Evolutionary conservation across 2,113 vertebrate genomes (phyloP).

Genomic region (cattle (Bos taurus)): DNA sequence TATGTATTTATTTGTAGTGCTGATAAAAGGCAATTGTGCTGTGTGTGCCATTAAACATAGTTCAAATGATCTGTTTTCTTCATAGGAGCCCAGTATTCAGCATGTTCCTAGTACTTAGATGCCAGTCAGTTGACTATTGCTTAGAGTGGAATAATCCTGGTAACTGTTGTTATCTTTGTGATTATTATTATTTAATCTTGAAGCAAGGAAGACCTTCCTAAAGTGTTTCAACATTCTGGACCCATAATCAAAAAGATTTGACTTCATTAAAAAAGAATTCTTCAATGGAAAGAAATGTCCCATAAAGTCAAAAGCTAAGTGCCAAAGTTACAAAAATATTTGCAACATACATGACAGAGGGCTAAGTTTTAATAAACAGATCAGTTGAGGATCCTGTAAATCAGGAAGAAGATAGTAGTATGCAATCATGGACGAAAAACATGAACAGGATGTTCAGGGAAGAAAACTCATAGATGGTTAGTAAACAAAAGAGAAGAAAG

Average conservation of each 20-base stretch:
- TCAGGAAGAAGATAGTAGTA: not conserved
- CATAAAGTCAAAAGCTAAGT: conserved; percentile 3
- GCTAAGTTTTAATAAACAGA: not conserved
- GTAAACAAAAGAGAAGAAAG: not conserved
- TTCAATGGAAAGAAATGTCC: conserved; percentile 18
- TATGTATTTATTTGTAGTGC: conserved; percentile 3
- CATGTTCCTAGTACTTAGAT: not conserved
- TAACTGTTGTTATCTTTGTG: not conserved
- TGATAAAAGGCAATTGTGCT: not conserved
- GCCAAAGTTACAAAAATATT: not conserved
- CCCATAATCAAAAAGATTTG: not conserved
- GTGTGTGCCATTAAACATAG: not conserved
- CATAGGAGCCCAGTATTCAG: not conserved
- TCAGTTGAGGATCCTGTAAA: not conserved
- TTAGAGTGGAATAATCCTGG: not conserved
- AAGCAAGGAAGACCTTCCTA: not conserved
- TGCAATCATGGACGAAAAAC: not conserved
- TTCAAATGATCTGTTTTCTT: not conserved
- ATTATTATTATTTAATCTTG: not conserved
- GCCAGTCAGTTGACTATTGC: not conserved
- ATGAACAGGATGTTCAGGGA: not conserved
- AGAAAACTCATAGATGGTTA: not conserved
- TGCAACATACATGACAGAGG: not conserved
- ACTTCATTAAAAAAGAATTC: not conserved
- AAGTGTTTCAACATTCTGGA: conserved; percentile 3